A percentile compares a stretch with the other conserved stretches of the same genome.
These are phyloP conservation scores for Ictalurus punctatus DNA, from an alignment of 2,113 vertebrate genomes.

Conservation along the genomic window DNA sequence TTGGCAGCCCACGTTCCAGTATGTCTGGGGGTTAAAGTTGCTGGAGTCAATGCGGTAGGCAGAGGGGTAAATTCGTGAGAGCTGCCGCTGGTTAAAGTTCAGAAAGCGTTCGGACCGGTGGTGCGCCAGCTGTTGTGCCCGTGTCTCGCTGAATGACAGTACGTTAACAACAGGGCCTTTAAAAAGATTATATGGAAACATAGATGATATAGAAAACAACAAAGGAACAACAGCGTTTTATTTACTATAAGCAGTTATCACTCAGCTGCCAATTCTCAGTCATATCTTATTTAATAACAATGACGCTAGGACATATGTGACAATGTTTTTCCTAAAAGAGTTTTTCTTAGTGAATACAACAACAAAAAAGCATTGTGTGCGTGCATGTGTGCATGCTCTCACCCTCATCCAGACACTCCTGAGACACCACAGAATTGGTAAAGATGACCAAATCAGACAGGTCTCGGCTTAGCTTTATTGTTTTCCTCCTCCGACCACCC, in stretches of 20 bases:
- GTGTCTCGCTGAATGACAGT: constrained; percentile 91
- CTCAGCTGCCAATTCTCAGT: background rate
- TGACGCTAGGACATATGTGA: background rate
- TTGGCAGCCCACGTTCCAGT: constrained; percentile 96
- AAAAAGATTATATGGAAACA: background rate
- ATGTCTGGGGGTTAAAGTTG: constrained; percentile 95
- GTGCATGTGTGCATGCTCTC: constrained; percentile 40
- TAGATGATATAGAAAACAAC: background rate
- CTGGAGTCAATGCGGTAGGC: constrained; percentile 97
- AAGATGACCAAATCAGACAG: constrained; percentile 93
- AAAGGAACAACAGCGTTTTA: background rate
- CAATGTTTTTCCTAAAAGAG: background rate
- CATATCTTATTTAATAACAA: background rate
- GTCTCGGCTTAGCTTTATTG: constrained; percentile 92
- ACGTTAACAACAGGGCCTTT: constrained; percentile 88
- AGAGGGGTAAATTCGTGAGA: constrained; percentile 94
- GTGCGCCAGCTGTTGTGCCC: constrained; percentile 90
- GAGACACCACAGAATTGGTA: constrained; percentile 91
- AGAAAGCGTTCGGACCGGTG: constrained; percentile 90
- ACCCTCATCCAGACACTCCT: constrained; percentile 94
- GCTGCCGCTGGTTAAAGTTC: constrained; percentile 91
- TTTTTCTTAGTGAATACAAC: background rate
- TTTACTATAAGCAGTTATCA: background rate
- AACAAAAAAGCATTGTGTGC: background rate
- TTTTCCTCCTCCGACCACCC: constrained; percentile 84